Base-by-base conservation (phyloP, 1,140 invertebrate genomes). In the Bombyx mandarina region DNA sequence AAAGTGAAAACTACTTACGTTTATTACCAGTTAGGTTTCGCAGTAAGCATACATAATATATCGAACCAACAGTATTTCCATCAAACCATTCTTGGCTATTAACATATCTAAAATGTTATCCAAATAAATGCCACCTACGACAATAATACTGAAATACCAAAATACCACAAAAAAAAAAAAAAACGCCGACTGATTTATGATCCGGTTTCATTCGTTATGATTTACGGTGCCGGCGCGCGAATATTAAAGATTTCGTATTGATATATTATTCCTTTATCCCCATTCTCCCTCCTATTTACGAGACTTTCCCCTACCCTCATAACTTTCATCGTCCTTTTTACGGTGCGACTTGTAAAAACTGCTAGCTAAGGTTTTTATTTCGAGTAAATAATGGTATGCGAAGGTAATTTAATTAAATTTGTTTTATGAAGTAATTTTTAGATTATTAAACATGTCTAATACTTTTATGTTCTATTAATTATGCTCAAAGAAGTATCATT, bases 181-280 rank as follows among this genome's bases (percentile, higher is more conserved):
- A 35, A 1, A 35, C 26, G 10, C 50, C 67, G 54, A 62, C 60
- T 82, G 82, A 85, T 85, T 83, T 82, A 82, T 79, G 67, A 69
- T 70, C 66, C 69, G 64, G 71, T 87, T 82, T 84, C 80, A 85
- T 87, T 82, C 79, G 69, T 67, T 77, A 70, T 84, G 84, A 87
- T 87, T 87, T 85, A 87, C 80, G 78, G 73, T 73, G 69, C 71
- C 69, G 67, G 70, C 75, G 74, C 76, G 81, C 79, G 77, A 83
- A 85, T 85, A 87, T 84, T 83, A 87, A 87, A 87, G 82, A 87
- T 84, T 52, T 80, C 79, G 72, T 80, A 85, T 84, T 85, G 84
- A 85, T 85, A 85, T 87, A 87, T 86, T 86, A 85, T 87, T 80
- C 78, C 79, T 85, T 85, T 82, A 84, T 87, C 81, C 81, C 71